phyloP scores from a whole-genome alignment of 2,888 invertebrate genomes.

The Oscheius sp. region DNA sequence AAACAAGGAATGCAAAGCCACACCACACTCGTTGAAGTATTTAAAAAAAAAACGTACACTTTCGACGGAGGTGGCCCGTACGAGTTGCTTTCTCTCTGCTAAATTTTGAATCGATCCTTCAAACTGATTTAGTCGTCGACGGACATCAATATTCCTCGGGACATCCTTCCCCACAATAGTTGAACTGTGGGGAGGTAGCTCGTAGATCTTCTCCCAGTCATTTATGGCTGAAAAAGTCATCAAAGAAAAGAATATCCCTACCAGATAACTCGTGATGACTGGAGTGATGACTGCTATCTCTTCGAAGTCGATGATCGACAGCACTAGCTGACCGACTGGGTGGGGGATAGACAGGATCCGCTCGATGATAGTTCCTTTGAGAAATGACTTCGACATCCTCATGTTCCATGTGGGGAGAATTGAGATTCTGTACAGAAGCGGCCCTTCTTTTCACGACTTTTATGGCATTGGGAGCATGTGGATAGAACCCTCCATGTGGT shows the following conservation, averaged over 20 bases:
- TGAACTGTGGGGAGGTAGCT: constrained; percentile 68
- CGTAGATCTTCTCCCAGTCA: constrained; percentile 70
- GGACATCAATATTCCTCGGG: constrained; percentile 62
- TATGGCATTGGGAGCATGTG: constrained; percentile 68
- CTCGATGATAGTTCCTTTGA: constrained; percentile 57
- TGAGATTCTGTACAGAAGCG: constrained; percentile 40
- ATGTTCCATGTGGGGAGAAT: constrained; percentile 35
- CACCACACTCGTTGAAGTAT: neutral
- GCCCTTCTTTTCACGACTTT: constrained; percentile 57
- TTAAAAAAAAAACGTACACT: constrained; percentile 21
- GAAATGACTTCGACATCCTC: constrained; percentile 56
- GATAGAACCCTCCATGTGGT: constrained; percentile 67
- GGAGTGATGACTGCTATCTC: constrained; percentile 26
- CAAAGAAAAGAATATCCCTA: no score
- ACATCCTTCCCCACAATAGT: constrained; percentile 60
- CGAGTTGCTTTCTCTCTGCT: constrained; percentile 35
- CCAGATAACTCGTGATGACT: constrained; percentile 26
- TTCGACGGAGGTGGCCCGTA: constrained; percentile 31
- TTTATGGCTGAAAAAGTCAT: constrained; percentile 30
- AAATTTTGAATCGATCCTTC: constrained; percentile 54
- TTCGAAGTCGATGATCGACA: constrained; percentile 21
- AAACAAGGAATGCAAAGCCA: constrained; percentile 31
- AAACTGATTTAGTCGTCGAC: constrained; percentile 57
- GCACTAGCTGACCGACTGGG: constrained; percentile 24
- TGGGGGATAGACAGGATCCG: constrained; percentile 32